A percentile compares a stretch with the other conserved stretches of the same genome.
These are phyloP conservation scores for Xenentodon cancila DNA, from an alignment of 2,797 vertebrate species.

Conservation along the genomic window DNA sequence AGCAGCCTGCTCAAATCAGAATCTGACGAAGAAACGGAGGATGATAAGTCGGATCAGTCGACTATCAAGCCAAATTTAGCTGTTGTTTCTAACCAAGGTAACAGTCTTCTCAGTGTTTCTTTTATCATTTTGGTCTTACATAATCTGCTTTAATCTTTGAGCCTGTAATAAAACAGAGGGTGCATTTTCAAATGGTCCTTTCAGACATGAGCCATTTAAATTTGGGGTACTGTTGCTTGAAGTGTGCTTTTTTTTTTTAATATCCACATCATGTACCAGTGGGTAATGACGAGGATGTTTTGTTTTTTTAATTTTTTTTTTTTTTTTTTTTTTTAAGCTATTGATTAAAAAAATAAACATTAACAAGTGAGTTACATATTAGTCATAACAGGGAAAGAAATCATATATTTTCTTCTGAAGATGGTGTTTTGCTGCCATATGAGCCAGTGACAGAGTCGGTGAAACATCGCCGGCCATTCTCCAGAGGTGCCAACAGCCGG, in stretches of 20 bases:
- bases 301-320: no score
- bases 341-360: no score
- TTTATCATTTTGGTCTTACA: no score
- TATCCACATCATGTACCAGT: no score
- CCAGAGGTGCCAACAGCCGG: slow-evolving; percentile 56
- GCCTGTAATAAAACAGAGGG: not conserved
- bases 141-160: not conserved
- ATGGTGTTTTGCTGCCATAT: slow-evolving; percentile 20
- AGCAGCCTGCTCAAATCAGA: slow-evolving; percentile 88
- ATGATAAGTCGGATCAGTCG: slow-evolving; percentile 41
- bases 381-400: no score
- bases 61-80: slow-evolving; percentile 33
- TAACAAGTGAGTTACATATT: no score
- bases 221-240: no score
- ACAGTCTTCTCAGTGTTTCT: not conserved
- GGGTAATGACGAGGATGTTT: no score
- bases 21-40: slow-evolving; percentile 55
- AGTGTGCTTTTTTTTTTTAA: no score
- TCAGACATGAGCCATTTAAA: no score
- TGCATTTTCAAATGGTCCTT: not conserved
- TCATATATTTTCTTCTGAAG: slow-evolving; percentile 13
- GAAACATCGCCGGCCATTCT: slow-evolving; percentile 67
- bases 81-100: slow-evolving; percentile 55
- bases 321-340: no score
- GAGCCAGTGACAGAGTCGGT: slow-evolving; percentile 51